Conservation (phyloP, 2,797 vertebrate genomes). For the Melanotaenia parkinsoni region DNA sequence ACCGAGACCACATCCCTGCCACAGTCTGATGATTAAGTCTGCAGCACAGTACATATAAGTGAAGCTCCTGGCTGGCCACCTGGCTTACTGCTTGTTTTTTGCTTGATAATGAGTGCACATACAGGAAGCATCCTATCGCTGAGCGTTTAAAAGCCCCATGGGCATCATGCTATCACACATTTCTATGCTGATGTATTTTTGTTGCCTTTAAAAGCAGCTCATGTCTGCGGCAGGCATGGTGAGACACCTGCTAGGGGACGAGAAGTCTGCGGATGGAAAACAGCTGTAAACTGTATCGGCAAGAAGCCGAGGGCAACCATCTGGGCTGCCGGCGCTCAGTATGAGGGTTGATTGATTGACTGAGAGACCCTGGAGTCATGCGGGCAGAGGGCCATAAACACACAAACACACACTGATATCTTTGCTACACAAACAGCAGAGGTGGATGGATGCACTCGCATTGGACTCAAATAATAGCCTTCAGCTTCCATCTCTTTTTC, state of each 20-base stretch:
- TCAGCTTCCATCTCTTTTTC: constrained; percentile 24
- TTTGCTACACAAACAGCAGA: constrained; percentile 48
- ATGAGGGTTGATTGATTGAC: constrained; percentile 69
- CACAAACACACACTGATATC: constrained; percentile 43
- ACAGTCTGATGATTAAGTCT: constrained; percentile 68
- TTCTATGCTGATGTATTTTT: constrained; percentile 71
- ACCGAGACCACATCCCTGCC: constrained; percentile 30
- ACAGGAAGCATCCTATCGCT: constrained; percentile 53
- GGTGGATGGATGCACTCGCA: constrained; percentile 30
- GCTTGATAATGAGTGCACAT: constrained; percentile 66
- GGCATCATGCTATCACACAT: constrained; percentile 60
- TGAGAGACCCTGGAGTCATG: constrained; percentile 55
- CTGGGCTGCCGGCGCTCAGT: constrained; percentile 48
- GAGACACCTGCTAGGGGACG: constrained; percentile 29
- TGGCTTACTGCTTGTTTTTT: constrained; percentile 60
- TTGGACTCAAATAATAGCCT: constrained; percentile 42
- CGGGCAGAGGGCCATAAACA: constrained; percentile 55
- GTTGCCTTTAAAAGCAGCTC: constrained; percentile 56
- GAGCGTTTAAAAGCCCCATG: constrained; percentile 36
- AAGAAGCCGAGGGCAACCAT: constrained; percentile 58
- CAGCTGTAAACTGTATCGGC: constrained; percentile 72
- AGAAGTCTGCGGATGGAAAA: constrained; percentile 56
- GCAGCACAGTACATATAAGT: constrained; percentile 39
- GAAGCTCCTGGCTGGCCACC: constrained; percentile 56
- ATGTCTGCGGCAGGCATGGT: constrained; percentile 44